These are phyloP conservation scores for Heliconius erato DNA, from an alignment of 2,888 invertebrate species.

Conservation along the genomic window DNA sequence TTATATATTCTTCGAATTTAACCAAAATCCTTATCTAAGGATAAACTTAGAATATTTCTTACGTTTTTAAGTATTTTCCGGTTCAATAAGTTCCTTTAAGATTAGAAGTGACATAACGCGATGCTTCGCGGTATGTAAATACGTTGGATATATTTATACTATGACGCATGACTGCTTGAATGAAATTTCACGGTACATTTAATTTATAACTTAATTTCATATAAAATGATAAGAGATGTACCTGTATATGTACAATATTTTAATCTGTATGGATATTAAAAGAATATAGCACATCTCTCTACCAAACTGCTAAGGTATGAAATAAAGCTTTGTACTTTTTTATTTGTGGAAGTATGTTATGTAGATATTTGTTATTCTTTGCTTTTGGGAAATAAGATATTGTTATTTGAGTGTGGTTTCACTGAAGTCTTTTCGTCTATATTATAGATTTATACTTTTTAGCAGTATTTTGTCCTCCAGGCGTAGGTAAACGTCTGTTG, in stretches of 20 bases:
- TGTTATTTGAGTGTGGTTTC: background rate
- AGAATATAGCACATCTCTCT: background rate
- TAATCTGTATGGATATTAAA: background rate
- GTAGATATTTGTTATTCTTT: background rate
- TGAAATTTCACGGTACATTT: conserved; percentile 32
- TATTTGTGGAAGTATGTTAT: background rate
- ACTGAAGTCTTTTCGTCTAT: background rate
- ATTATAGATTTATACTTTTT: background rate
- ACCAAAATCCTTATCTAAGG: conserved; percentile 2
- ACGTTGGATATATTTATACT: conserved; percentile 53
- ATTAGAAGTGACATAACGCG: conserved; percentile 67
- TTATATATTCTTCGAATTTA: background rate
- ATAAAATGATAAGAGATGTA: background rate
- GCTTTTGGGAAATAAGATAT: background rate
- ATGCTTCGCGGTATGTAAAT: conserved; percentile 52
- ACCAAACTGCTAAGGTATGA: background rate
- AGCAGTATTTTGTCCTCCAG: background rate
- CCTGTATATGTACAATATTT: background rate
- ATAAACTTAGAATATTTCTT: conserved; percentile 17
- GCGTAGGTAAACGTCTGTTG: too few relatives aligned
- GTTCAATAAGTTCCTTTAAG: conserved; percentile 57
- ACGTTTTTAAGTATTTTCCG: conserved; percentile 57
- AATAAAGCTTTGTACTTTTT: background rate
- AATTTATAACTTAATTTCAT: conserved; percentile 21
- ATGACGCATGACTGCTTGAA: conserved; percentile 59